Evolutionary conservation across 2,888 invertebrate species (phyloP).

Genomic region (Smittia aterrima): DNA sequence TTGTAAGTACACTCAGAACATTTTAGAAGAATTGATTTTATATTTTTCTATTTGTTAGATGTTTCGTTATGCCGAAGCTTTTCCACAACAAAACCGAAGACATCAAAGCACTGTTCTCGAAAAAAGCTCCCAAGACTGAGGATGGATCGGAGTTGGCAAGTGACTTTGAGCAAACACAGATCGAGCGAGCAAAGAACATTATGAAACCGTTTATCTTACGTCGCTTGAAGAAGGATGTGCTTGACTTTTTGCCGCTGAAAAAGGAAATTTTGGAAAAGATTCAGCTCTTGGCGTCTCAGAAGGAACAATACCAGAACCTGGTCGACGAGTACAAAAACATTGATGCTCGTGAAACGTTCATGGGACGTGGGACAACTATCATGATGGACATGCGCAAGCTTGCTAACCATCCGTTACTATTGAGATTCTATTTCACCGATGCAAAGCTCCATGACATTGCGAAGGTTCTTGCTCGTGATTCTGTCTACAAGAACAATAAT

Average conservation of each 20-base stretch:
- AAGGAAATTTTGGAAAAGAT: constrained; percentile 62
- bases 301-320: constrained; percentile 71
- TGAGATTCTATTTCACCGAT: constrained; percentile 72
- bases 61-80: constrained; percentile 95
- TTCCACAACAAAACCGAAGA: constrained; percentile 86
- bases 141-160: constrained; percentile 62
- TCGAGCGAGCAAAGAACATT: constrained; percentile 89
- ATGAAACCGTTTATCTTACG: constrained; percentile 94
- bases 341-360: constrained; percentile 56
- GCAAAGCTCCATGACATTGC: constrained; percentile 66
- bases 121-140: constrained; percentile 56
- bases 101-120: constrained; percentile 82
- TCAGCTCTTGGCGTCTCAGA: constrained; percentile 56
- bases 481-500: constrained; percentile 72
- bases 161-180: constrained; percentile 85
- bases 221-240: constrained; percentile 81
- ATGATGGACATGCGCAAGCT: constrained; percentile 93
- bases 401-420: constrained; percentile 88
- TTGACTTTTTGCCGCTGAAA: constrained; percentile 82
- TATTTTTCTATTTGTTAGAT: too few relatives aligned
- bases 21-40: too few relatives aligned
- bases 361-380: constrained; percentile 66
- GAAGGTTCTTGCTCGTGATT: constrained; percentile 63
- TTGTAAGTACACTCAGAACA: too few relatives aligned
- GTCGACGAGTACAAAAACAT: constrained; percentile 66